phyloP scores from a whole-genome alignment of 2,888 invertebrate genomes.

The Melinaea menophilus region DNA sequence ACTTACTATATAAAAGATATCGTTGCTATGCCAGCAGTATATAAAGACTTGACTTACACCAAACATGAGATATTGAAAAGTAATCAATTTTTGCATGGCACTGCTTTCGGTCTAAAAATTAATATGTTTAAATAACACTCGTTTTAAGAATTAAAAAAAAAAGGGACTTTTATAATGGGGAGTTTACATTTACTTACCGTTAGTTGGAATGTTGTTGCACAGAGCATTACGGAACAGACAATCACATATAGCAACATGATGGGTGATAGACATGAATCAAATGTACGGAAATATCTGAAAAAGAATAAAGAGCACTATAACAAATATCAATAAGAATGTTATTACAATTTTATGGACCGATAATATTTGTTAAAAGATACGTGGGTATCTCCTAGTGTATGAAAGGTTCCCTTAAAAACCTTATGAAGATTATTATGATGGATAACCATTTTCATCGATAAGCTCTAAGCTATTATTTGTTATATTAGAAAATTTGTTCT shows the following conservation, averaged over 20 bases:
- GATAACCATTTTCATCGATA: too few species aligned
- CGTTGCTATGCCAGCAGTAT: conserved; percentile 70
- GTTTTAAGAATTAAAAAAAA: background rate
- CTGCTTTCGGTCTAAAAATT: conserved; percentile 58
- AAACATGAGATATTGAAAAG: conserved; percentile 61
- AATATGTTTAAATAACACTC: background rate
- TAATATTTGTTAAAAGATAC: too few species aligned
- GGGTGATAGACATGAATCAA: conserved; percentile 61
- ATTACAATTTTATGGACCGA: too few species aligned
- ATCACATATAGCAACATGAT: conserved; percentile 68
- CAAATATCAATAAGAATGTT: too few species aligned
- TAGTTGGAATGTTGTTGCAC: conserved; percentile 65
- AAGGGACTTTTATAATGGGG: background rate
- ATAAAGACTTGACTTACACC: conserved; percentile 65
- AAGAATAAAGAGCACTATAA: background rate
- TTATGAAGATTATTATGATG: too few species aligned
- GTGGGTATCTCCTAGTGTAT: too few species aligned
- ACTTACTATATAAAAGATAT: conserved; percentile 59
- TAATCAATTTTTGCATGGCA: conserved; percentile 54
- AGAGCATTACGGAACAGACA: conserved; percentile 66
- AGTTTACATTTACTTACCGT: conserved; percentile 46
- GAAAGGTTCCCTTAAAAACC: too few species aligned
- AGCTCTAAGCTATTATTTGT: too few species aligned
- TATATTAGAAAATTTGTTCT: too few species aligned
- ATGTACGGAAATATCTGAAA: conserved; percentile 54